Base-by-base conservation (phyloP, 2,797 vertebrate genomes). In the Rhinatrema bivittatum region DNA sequence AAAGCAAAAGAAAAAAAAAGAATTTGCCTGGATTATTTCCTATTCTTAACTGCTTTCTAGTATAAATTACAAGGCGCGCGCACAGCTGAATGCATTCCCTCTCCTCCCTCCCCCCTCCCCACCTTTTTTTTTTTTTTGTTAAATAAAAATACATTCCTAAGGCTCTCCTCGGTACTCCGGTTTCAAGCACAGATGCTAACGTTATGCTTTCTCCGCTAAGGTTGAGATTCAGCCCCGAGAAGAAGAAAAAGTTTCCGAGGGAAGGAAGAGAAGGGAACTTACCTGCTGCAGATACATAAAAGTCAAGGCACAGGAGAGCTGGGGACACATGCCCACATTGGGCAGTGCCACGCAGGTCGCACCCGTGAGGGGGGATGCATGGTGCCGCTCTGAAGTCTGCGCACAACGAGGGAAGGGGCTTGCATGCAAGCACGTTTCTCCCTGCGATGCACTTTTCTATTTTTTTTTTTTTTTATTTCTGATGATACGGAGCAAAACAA, bases 261-360 rank as follows among this genome's bases (percentile, higher is more conserved):
- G 20, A 28, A 26, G 31, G 23, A 25, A 27, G 37, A 18, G 16
- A 41, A 22, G 39, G 44, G 35, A 47, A 81, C 89, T 88, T 87
- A 91, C 88, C 91, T 94, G 91, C 90, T 95, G 93, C 79, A 95
- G 81, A 86, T 97, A 97, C 90, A 97, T 93, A 79, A 97, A 95
- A 76, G 91, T 93, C 87, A 95, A 90, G 80, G 92, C 90, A 78
- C 91, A 93, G 74, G 92, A 94, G 70, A 94, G 88, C 85, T 91
- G 91, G 72, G 92, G 93, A 85, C 92, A 93, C 84, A 90, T 85
- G 74, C 88, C 88, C 81, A 92, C 91, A 38, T 88, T 90, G 69
- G 92, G 91, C 77, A 95, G 81, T 60, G 93, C 86, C 79, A 94
- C 91, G 69, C 93, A 94, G 82, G 92, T 91, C 76, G 91, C 86